Conservation (phyloP, 2,113 vertebrate species). For the Corythornis vintsioides region DNA sequence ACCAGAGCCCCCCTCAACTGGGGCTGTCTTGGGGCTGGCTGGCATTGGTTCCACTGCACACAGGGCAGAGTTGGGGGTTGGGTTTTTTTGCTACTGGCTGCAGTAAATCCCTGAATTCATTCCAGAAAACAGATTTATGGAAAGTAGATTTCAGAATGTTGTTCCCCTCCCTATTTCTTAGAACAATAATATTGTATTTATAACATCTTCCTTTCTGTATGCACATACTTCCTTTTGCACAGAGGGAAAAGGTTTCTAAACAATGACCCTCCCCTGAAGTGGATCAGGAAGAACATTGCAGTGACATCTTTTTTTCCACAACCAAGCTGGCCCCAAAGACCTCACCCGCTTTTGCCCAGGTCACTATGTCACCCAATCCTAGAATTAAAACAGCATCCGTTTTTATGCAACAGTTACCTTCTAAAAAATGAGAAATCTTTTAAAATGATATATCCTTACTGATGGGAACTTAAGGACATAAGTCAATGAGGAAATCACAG, state of each 20-base stretch:
- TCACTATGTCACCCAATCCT: background rate
- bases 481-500: background rate
- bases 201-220: background rate
- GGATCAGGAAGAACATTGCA: background rate
- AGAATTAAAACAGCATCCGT: background rate
- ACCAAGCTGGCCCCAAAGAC: background rate
- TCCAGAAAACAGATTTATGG: slow-evolving; percentile 32
- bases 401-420: background rate
- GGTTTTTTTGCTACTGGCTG: background rate
- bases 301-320: background rate
- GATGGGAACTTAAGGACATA: background rate
- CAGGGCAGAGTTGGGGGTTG: background rate
- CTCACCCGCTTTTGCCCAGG: background rate
- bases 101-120: background rate
- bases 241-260: background rate
- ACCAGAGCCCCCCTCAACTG: background rate
- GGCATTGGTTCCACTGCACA: background rate
- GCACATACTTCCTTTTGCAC: slow-evolving; percentile 1
- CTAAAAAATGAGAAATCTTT: background rate
- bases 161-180: background rate
- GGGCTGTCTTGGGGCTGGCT: background rate
- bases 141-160: background rate
- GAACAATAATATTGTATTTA: slow-evolving; percentile 6
- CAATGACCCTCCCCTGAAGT: background rate
- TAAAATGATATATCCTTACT: background rate